Evolutionary conservation across 1,140 invertebrate genomes (phyloP).

Genomic region (Dreissena polymorpha): DNA sequence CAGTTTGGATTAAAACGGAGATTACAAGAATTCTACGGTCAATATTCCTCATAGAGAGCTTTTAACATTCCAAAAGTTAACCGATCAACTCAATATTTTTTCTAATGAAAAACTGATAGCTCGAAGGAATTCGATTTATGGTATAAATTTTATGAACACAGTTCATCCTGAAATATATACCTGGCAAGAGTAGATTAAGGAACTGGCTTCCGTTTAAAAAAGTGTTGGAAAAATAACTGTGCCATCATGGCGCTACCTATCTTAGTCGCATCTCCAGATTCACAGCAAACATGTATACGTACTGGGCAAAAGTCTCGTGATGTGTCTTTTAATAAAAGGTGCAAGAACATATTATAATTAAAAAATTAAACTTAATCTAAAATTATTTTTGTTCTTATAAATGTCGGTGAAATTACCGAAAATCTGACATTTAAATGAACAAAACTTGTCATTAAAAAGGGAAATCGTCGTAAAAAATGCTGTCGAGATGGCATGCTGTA

Average conservation of each 20-base stretch:
- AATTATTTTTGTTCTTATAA: too few species aligned
- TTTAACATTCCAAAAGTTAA: conserved; percentile 39
- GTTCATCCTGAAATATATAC: too few species aligned
- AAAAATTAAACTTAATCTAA: too few species aligned
- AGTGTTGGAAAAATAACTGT: neutral
- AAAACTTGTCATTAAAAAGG: too few species aligned
- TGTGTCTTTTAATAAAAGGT: neutral
- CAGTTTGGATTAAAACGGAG: conserved; percentile 30
- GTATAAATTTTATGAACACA: neutral
- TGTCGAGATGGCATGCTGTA: too few species aligned
- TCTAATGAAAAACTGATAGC: conserved; percentile 1
- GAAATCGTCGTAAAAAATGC: too few species aligned
- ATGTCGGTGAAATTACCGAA: too few species aligned
- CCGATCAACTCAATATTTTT: neutral
- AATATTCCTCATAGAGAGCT: conserved; percentile 40
- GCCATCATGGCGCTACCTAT: neutral
- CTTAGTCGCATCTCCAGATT: neutral
- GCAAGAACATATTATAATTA: too few species aligned
- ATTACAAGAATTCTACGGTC: conserved; percentile 45
- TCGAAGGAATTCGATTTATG: neutral
- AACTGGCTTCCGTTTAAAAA: neutral
- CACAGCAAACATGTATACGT: neutral
- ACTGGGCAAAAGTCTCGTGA: neutral
- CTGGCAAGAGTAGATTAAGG: too few species aligned
- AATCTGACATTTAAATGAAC: too few species aligned